Evolutionary conservation across 1,140 invertebrate species (phyloP).

Genomic region (Drosophila albomicans): DNA sequence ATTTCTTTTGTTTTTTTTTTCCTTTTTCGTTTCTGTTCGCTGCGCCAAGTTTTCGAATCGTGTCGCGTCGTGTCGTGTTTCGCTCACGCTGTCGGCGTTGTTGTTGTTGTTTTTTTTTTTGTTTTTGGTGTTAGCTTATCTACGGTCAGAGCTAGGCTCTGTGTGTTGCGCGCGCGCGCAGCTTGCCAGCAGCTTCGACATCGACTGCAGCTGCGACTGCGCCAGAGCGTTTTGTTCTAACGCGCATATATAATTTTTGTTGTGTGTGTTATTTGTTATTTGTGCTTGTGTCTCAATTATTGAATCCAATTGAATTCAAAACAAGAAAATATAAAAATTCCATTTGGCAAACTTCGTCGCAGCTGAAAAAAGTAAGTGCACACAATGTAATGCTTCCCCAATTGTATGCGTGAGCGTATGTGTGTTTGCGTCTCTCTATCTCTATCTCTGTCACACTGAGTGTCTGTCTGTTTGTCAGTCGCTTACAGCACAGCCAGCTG

Average conservation of each 20-base stretch:
- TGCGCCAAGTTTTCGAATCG: constrained; percentile 22
- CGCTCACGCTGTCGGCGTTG: neutral
- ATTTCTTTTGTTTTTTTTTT: constrained; percentile 9
- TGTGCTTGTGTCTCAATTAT: constrained; percentile 22
- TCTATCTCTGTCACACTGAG: constrained; percentile 8
- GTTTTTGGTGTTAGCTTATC: neutral
- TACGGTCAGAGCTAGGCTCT: constrained; percentile 18
- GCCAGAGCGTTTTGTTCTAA: constrained; percentile 32
- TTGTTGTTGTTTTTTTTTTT: neutral
- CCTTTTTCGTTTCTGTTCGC: constrained; percentile 29
- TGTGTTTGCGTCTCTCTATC: constrained; percentile 1
- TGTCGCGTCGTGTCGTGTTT: constrained; percentile 15
- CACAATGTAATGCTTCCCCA: constrained; percentile 23
- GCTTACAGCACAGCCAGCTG: constrained; percentile 22
- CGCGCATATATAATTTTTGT: constrained; percentile 17
- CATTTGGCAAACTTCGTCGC: neutral
- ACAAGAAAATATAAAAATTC: too few species aligned
- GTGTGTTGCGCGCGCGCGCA: constrained; percentile 58
- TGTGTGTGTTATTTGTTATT: constrained; percentile 33
- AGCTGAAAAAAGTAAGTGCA: constrained; percentile 45
- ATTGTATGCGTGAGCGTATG: constrained; percentile 9
- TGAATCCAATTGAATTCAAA: constrained; percentile 18
- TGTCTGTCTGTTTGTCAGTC: neutral
- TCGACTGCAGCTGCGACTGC: constrained; percentile 14
- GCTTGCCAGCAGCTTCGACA: constrained; percentile 36